phyloP scores from a whole-genome alignment of 2,113 vertebrate species.

The Geococcyx californianus region DNA sequence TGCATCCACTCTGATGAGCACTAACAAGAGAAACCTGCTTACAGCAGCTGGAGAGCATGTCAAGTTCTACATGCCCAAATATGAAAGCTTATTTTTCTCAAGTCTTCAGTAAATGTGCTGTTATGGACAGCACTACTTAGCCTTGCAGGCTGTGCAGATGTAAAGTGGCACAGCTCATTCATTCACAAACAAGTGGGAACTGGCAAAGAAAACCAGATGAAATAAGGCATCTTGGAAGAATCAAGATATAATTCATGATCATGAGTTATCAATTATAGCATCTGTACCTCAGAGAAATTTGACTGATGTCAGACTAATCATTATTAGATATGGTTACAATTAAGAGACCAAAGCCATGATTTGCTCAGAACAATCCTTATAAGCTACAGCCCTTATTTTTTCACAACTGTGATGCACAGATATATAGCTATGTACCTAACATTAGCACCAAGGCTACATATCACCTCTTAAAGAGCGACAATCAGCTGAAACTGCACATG shows the following conservation, averaged over 20 bases:
- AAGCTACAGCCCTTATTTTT: not conserved
- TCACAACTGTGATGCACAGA: not conserved
- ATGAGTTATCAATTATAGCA: not conserved
- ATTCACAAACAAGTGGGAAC: not conserved
- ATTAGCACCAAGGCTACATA: not conserved
- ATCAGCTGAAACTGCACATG: rapidly evolving
- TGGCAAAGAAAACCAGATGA: not conserved
- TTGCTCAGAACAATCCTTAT: not conserved
- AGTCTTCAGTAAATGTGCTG: not conserved
- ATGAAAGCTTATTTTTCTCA: not conserved
- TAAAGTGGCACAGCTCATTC: not conserved
- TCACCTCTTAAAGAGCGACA: not conserved
- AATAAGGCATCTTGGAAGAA: not conserved
- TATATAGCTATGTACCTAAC: rapidly evolving
- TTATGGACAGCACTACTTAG: not conserved
- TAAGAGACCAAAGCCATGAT: not conserved
- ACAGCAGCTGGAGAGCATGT: conserved; percentile 11
- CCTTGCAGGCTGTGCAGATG: not conserved
- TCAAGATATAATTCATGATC: not conserved
- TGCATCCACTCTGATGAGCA: not conserved
- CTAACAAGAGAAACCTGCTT: conserved; percentile 22
- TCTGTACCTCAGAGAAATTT: not conserved
- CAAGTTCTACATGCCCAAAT: not conserved
- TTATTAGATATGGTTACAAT: not conserved
- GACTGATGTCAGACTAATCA: not conserved